Evolutionary conservation across 2,797 vertebrate genomes (phyloP), one percentile per base, ranked within the genome.

Genomic region (Falco novaeseelandiae): DNA sequence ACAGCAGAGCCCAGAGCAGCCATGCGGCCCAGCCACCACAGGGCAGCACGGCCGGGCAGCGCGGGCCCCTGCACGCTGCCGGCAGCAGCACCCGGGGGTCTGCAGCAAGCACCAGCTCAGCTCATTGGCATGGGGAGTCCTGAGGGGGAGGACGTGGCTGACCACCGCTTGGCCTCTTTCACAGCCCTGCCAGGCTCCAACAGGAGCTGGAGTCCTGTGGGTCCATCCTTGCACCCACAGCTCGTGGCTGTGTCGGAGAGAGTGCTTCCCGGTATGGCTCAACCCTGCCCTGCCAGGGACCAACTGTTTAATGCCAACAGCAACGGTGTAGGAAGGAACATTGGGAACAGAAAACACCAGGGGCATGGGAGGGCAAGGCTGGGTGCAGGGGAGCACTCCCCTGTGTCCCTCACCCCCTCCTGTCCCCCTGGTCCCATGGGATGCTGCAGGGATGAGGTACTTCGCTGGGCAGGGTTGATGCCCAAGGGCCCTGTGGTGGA

Each of bases 21-120:
- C 1, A 2, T n/a, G 42, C 8, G 3, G 16, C 52, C 38, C 38
- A n/a, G 36, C 27, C 12, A 52, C 52, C 32, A 4, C 2, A 10
- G 49, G 32, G 29, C 52, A 58, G 55, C 16, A 8, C 1, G 3
- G 57, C 58, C 46, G 36, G 36, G 36, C 36, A 36, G 36, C 36
- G 36, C 5, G 51, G 59, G 36, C n/a, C 65, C 14, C 79, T 65
- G 63, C 3, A 0, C 29, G 20, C 69, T 3, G 3, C n/a, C 1
- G 9, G 49, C 63, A 22, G 54, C 29, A 20, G 44, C 74, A 55
- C 29, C 54, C 5, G 5, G 9, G 7, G 32, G 8, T 51, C 54
- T 55, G 63, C 1, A 0, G 73, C 49, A 32, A 72, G 54, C 19
- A 2, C 38, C 0, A 5, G 29, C 76, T 54, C 81, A 74, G 71